These are phyloP conservation scores for Ceriagrion tenellum DNA, from an alignment of 2,888 invertebrate genomes.

Conservation along the genomic window DNA sequence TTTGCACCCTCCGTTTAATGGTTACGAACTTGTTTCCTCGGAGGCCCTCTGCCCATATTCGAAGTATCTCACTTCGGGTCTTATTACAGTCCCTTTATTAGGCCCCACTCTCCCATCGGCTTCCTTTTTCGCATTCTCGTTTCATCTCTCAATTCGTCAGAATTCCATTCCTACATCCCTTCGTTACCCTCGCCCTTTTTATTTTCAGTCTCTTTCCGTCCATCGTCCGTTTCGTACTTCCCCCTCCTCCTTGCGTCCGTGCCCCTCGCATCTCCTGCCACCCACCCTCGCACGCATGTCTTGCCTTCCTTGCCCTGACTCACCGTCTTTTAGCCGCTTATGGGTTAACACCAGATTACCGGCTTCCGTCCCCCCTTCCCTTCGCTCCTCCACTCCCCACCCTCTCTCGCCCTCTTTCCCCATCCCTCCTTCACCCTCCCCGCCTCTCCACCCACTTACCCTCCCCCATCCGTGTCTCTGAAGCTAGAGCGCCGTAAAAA, in stretches of 20 bases:
- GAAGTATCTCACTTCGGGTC: not conserved
- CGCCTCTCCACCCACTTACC: not conserved
- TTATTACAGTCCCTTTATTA: not conserved
- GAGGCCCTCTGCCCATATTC: not conserved
- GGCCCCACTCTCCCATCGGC: not conserved
- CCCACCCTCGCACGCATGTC: not conserved
- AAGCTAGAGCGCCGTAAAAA: not conserved
- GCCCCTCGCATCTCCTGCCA: not conserved
- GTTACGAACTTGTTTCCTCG: not conserved
- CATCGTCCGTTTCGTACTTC: not conserved
- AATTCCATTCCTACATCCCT: not conserved
- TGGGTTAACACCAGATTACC: slow-evolving; percentile 27
- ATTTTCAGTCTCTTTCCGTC: not conserved
- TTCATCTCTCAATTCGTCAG: not conserved
- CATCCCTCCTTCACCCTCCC: not conserved
- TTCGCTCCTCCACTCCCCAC: not conserved
- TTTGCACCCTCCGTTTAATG: not conserved
- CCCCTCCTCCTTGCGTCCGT: not conserved
- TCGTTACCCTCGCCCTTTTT: not conserved
- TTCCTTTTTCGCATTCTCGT: not conserved
- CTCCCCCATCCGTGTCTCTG: not conserved
- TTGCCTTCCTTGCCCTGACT: not conserved
- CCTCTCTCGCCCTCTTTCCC: not conserved
- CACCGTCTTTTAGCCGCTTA: slow-evolving; percentile 34
- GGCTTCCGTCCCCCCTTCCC: not conserved